These are phyloP conservation scores for Drosophila nigritarsus DNA, from an alignment of 2,888 invertebrate species.

Conservation along the genomic window DNA sequence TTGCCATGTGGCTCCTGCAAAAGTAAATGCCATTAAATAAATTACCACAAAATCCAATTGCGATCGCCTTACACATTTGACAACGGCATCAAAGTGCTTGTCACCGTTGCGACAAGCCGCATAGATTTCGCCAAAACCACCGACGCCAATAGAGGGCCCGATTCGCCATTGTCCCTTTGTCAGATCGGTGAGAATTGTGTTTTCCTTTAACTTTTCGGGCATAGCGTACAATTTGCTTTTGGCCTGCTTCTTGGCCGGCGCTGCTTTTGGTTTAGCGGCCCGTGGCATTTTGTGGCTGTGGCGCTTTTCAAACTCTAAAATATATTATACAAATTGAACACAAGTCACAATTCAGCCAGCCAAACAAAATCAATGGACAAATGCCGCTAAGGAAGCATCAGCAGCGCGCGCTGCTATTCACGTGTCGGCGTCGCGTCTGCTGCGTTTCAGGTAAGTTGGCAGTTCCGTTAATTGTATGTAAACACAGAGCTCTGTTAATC, in stretches of 20 bases:
- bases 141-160: conserved; percentile 94
- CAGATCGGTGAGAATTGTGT: conserved; percentile 91
- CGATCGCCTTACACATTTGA: conserved; percentile 91
- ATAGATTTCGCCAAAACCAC: conserved; percentile 98
- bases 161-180: conserved; percentile 93
- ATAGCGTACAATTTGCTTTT: conserved; percentile 82
- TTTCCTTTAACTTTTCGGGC: conserved; percentile 85
- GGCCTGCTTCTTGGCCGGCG: conserved; percentile 60
- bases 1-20: conserved; percentile 94
- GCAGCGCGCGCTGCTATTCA: conserved; percentile 39
- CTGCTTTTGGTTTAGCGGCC: conserved; percentile 61
- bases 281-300: conserved; percentile 72
- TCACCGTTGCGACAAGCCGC: conserved; percentile 89
- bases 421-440: conserved; percentile 6
- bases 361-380: conserved; percentile 9
- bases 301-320: background rate
- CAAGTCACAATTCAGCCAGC: conserved; percentile 7
- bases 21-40: background rate
- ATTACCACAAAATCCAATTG: background rate
- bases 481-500: conserved; percentile 17
- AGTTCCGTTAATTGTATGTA: background rate
- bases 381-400: conserved; percentile 10
- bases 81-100: conserved; percentile 88
- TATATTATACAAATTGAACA: background rate
- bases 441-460: conserved; percentile 12